Conservation (phyloP, 1,140 invertebrate species). For the Ceratitis capitata region DNA sequence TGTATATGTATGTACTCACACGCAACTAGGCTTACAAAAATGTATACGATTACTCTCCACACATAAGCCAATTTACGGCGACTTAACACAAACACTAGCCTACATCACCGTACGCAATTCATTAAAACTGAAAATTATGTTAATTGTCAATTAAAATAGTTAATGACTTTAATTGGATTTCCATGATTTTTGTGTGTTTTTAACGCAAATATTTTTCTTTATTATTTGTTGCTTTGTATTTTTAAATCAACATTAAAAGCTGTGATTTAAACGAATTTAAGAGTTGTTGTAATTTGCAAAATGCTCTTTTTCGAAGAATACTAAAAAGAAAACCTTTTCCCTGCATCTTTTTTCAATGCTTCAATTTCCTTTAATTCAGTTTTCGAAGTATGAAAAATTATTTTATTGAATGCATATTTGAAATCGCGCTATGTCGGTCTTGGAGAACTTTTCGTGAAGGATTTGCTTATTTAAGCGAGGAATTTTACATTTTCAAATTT, state of each 20-base stretch:
- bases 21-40: too few species aligned
- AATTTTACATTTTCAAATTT: too few species aligned
- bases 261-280: background rate
- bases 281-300: background rate
- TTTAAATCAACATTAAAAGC: background rate
- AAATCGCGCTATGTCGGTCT: too few species aligned
- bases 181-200: background rate
- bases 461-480: too few species aligned
- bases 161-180: slow-evolving; percentile 35
- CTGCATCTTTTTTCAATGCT: too few species aligned
- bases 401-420: too few species aligned
- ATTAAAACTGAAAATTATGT: slow-evolving; percentile 31
- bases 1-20: background rate
- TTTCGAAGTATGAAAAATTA: too few species aligned
- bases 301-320: too few species aligned
- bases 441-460: too few species aligned
- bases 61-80: background rate
- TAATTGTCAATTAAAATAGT: slow-evolving; percentile 36
- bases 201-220: background rate
- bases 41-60: too few species aligned
- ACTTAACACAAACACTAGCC: background rate
- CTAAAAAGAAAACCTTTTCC: too few species aligned
- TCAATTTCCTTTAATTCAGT: too few species aligned
- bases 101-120: background rate
- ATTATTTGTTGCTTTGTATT: background rate